Base-by-base conservation (phyloP, 2,113 vertebrate genomes). In the Epinephelus fuscoguttatus region DNA sequence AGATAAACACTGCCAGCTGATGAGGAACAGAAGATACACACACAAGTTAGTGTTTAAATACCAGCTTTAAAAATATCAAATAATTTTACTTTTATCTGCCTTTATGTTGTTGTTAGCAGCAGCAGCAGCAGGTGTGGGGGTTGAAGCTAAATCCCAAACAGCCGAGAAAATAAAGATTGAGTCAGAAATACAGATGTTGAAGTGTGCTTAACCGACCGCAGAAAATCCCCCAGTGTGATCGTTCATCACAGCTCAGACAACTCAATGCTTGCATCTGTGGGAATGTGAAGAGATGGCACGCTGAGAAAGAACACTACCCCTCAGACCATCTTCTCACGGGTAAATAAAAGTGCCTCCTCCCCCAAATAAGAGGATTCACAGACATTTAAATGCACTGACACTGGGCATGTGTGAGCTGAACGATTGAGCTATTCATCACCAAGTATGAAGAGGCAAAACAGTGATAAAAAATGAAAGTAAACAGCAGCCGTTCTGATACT, bases 1-100 rank as follows among this genome's bases (percentile, higher is more conserved):
- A 98, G 92, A 97, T 96, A 77, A 98, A 98, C 72, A 97, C 92
- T 0, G 92, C 95, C 91, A 98, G 61, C 97, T 98, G 88, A 11
- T 21, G 40, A 55, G 33, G 33, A 45, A 64, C 40, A 75, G 3
- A 72, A 55, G 3, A 60, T 0, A 19, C 11, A 42, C 60, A 66
- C 6, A 45, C 4, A 50, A 45, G 66, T 40, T 14, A 27, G 47
- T n/a, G 1, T 47, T 37, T 1, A 25, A 19, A 13, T 1, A 55
- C 0, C 10, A 17, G 42, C 33, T n/a, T 11, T 2, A 45, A 33
- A 52, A 30, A 17, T 27, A 1, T 23, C 21, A 30, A 30, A 42
- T 19, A 4, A 23, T n/a, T 70, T n/a, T 23, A 11, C 3, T 25
- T 27, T 45, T 1, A 0, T 52, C 21, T 13, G 42, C 21, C 19